Evolutionary conservation across 2,797 vertebrate genomes (phyloP).

Genomic region (Xenentodon cancila): DNA sequence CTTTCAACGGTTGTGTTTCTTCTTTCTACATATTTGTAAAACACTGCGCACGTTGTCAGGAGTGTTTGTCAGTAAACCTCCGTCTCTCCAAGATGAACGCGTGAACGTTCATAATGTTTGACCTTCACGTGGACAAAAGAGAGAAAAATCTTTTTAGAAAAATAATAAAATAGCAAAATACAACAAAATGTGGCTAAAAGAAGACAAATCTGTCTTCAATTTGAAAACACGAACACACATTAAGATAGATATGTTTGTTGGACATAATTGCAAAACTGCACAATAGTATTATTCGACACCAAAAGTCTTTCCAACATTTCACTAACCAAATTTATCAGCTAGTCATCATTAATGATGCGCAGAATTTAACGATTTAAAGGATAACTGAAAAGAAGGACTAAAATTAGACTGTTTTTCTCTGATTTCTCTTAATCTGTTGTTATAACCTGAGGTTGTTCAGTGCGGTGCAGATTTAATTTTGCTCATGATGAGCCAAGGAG

Average conservation of each 20-base stretch:
- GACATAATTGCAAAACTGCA: not conserved
- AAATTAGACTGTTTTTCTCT: conserved; percentile 1
- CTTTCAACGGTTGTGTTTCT: not conserved
- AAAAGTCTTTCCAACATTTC: too few species aligned
- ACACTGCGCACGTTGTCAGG: not conserved
- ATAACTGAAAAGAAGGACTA: conserved; percentile 5
- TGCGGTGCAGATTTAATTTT: conserved; percentile 28
- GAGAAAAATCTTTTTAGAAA: not conserved
- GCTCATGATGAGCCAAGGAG: conserved; percentile 33
- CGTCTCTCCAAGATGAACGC: not conserved
- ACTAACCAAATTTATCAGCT: too few species aligned
- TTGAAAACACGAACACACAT: not conserved
- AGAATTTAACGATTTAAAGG: conserved; percentile 5
- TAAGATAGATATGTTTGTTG: not conserved
- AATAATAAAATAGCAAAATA: not conserved
- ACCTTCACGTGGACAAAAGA: not conserved
- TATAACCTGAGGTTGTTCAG: conserved; percentile 20
- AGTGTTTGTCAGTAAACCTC: not conserved
- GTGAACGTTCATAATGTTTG: conserved; percentile 3
- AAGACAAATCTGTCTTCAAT: not conserved
- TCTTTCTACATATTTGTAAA: not conserved
- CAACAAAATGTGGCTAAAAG: not conserved
- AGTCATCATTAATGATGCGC: not conserved
- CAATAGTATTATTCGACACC: too few species aligned
- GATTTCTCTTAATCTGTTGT: conserved; percentile 13